A percentile compares a stretch with the other conserved stretches of the same genome.
Conservation (phyloP, 2,888 invertebrate species). For the Cryptocephalus moraei region DNA sequence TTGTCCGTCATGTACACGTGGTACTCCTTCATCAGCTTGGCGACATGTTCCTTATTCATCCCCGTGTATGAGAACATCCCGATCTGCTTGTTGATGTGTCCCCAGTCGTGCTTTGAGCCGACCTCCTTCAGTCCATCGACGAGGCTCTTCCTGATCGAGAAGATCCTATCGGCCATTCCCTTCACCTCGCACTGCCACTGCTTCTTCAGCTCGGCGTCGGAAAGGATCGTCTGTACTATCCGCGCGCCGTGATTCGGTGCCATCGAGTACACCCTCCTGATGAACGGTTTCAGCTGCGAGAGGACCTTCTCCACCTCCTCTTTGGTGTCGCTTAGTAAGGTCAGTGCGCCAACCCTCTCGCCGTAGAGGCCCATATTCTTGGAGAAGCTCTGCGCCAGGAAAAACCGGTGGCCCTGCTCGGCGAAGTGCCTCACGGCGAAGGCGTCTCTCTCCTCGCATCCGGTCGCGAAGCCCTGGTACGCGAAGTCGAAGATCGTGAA, state of each 20-base stretch:
- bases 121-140: constrained; percentile 45
- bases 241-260: constrained; percentile 57
- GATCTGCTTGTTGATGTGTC: constrained; percentile 57
- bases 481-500: constrained; percentile 59
- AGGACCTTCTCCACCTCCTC: constrained; percentile 49
- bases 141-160: constrained; percentile 46
- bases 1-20: constrained; percentile 55
- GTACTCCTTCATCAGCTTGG: constrained; percentile 46
- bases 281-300: constrained; percentile 54
- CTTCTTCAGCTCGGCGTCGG: constrained; percentile 38
- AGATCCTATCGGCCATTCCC: constrained; percentile 35
- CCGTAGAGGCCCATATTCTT: constrained; percentile 63
- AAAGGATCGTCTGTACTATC: constrained; percentile 47
- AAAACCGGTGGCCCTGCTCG: constrained; percentile 47
- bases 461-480: constrained; percentile 53
- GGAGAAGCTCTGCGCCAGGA: constrained; percentile 47
- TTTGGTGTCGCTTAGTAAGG: constrained; percentile 41
- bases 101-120: constrained; percentile 50
- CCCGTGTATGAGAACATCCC: constrained; percentile 67
- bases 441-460: constrained; percentile 49
- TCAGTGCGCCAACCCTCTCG: constrained; percentile 52
- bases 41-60: constrained; percentile 47
- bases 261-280: constrained; percentile 56
- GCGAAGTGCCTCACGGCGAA: constrained; percentile 46
- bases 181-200: constrained; percentile 48